phyloP scores from a whole-genome alignment of 1,140 invertebrate species.

The Pachyrhynchus sulphureomaculatus region DNA sequence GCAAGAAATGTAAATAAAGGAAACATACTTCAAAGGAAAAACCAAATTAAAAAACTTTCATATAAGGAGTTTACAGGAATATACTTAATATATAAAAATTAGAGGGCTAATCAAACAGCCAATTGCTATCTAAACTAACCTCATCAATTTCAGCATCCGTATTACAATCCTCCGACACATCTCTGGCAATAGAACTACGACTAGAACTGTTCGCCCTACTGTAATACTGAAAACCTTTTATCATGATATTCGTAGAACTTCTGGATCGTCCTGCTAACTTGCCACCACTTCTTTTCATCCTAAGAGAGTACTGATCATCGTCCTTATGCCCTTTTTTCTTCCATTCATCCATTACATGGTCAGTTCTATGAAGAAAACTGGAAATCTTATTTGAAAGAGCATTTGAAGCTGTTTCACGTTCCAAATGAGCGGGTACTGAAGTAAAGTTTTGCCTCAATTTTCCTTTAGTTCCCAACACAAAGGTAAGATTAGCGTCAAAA shows the following conservation, averaged over 20 bases:
- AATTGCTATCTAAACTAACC: no score
- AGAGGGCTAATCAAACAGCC: no score
- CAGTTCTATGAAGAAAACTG: slow-evolving; percentile 76
- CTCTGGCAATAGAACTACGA: slow-evolving; percentile 56
- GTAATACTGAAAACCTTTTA: slow-evolving; percentile 73
- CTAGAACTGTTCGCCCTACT: slow-evolving; percentile 58
- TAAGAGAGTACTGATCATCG: slow-evolving; percentile 51
- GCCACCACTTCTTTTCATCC: slow-evolving; percentile 48
- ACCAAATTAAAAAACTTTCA: background rate
- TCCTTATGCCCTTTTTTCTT: slow-evolving; percentile 62
- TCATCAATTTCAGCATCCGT: slow-evolving; percentile 64
- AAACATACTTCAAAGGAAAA: no score
- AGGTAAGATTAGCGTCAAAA: slow-evolving; percentile 77
- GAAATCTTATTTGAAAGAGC: slow-evolving; percentile 73
- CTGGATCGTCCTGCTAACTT: slow-evolving; percentile 63
- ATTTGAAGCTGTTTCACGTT: slow-evolving; percentile 72
- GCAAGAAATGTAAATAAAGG: no score
- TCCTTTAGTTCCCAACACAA: slow-evolving; percentile 69
- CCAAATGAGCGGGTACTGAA: slow-evolving; percentile 70
- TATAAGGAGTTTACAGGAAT: background rate
- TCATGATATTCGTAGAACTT: slow-evolving; percentile 76
- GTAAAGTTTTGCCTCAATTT: slow-evolving; percentile 68
- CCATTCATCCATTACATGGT: slow-evolving; percentile 86
- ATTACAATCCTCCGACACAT: slow-evolving; percentile 55
- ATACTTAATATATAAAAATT: no score